phyloP scores from a whole-genome alignment of 2,888 invertebrate species.

The Biston betularia region DNA sequence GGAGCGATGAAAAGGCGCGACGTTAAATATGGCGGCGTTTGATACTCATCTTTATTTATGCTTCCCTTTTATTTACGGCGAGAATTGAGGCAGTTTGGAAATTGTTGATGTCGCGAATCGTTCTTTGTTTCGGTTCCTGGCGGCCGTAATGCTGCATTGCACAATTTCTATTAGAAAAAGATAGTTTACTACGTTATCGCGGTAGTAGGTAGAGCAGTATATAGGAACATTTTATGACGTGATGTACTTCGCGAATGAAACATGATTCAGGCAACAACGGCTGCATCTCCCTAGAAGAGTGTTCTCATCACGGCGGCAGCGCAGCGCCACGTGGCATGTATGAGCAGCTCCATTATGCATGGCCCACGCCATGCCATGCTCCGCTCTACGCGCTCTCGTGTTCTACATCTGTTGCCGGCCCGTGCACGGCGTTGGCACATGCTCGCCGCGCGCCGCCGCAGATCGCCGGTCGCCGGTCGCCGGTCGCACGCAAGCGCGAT shows the following conservation, averaged over 20 bases:
- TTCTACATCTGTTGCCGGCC: slow-evolving; percentile 21
- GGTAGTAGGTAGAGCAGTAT: no score
- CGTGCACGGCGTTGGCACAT: background rate
- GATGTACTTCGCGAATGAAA: background rate
- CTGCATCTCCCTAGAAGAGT: no score
- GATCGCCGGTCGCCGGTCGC: background rate
- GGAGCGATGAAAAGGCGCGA: slow-evolving; percentile 42
- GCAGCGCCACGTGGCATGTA: slow-evolving; percentile 5
- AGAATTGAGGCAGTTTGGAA: slow-evolving; percentile 10
- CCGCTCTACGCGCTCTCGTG: slow-evolving; percentile 13
- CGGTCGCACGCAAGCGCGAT: no score
- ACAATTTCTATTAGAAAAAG: no score
- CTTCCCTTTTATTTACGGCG: slow-evolving; percentile 21
- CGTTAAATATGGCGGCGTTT: slow-evolving; percentile 38
- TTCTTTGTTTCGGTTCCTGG: slow-evolving; percentile 13
- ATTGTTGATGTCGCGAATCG: slow-evolving; percentile 15
- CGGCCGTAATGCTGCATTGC: no score
- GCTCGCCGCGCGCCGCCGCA: background rate
- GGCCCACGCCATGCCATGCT: no score
- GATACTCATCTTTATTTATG: slow-evolving; percentile 35
- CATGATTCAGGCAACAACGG: slow-evolving; percentile 21
- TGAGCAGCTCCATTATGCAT: slow-evolving; percentile 32
- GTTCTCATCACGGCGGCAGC: slow-evolving; percentile 21
- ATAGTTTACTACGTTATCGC: no score
- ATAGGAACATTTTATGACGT: no score